Evolutionary conservation across 2,113 vertebrate genomes (phyloP).

Genomic region (Pelodiscus sinensis): DNA sequence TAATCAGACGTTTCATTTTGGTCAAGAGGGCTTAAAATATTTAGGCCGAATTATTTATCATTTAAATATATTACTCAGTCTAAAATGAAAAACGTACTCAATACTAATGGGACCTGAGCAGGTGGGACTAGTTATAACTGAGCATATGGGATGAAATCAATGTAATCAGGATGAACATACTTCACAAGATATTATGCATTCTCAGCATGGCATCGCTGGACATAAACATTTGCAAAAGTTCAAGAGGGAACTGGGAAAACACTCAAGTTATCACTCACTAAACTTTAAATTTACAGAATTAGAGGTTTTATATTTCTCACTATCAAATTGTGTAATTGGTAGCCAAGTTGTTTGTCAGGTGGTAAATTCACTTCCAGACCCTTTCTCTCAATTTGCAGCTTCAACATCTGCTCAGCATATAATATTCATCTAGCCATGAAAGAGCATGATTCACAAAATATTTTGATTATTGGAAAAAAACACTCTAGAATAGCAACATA

Average conservation of each 20-base stretch:
- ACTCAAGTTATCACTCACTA: not conserved
- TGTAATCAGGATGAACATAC: slow-evolving; percentile 27
- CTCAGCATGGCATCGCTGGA: not conserved
- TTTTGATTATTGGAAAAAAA: not conserved
- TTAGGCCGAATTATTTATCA: not conserved
- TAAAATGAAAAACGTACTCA: not conserved
- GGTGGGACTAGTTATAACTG: slow-evolving; percentile 1
- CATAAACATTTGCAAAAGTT: slow-evolving; percentile 10
- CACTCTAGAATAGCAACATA: not conserved
- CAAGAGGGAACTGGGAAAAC: not conserved
- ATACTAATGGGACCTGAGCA: not conserved
- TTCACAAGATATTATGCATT: slow-evolving; percentile 25
- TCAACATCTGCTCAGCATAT: not conserved
- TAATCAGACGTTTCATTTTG: not conserved
- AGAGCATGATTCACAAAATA: not conserved
- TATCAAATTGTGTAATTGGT: not conserved
- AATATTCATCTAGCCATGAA: not conserved
- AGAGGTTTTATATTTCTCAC: not conserved
- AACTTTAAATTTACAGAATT: slow-evolving; percentile 9
- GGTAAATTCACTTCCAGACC: not conserved
- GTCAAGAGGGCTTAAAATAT: not conserved
- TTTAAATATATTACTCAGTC: not conserved
- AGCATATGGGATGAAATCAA: not conserved
- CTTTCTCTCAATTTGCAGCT: not conserved
- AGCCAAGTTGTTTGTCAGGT: not conserved